Evolutionary conservation across 2,888 invertebrate genomes (phyloP).

Genomic region (Cordilura impudica): DNA sequence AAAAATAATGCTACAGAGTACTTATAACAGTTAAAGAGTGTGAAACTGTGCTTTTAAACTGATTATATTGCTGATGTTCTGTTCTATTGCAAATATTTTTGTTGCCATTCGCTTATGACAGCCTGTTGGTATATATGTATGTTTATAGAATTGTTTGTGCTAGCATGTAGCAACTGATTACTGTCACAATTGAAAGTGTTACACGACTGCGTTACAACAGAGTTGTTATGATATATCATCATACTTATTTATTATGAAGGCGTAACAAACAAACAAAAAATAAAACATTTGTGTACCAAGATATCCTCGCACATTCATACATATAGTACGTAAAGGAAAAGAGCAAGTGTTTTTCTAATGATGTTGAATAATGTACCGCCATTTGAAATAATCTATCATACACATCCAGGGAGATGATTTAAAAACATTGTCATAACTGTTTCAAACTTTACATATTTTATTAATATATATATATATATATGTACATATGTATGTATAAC

Average conservation of each 20-base stretch:
- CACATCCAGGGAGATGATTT: too few relatives aligned
- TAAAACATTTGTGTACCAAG: background rate
- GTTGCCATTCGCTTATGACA: background rate
- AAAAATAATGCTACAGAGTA: constrained; percentile 49
- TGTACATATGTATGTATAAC: too few relatives aligned
- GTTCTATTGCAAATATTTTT: background rate
- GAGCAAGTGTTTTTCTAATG: constrained; percentile 4
- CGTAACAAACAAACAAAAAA: constrained; percentile 25
- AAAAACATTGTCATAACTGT: too few relatives aligned
- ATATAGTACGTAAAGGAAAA: too few relatives aligned
- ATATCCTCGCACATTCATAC: too few relatives aligned
- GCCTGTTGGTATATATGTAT: constrained; percentile 7
- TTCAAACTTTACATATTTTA: too few relatives aligned
- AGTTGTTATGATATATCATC: constrained; percentile 43
- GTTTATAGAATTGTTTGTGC: background rate
- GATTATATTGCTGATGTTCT: background rate
- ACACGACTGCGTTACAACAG: constrained; percentile 15
- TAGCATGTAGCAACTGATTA: constrained; percentile 44
- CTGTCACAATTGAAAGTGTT: constrained; percentile 57
- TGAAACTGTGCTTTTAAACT: background rate
- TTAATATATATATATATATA: too few relatives aligned
- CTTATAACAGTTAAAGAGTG: background rate
- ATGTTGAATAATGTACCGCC: background rate
- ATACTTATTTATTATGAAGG: constrained; percentile 28
- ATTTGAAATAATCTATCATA: too few relatives aligned